phyloP scores from a whole-genome alignment of 2,888 invertebrate genomes.

The Dryobotodes eremita region DNA sequence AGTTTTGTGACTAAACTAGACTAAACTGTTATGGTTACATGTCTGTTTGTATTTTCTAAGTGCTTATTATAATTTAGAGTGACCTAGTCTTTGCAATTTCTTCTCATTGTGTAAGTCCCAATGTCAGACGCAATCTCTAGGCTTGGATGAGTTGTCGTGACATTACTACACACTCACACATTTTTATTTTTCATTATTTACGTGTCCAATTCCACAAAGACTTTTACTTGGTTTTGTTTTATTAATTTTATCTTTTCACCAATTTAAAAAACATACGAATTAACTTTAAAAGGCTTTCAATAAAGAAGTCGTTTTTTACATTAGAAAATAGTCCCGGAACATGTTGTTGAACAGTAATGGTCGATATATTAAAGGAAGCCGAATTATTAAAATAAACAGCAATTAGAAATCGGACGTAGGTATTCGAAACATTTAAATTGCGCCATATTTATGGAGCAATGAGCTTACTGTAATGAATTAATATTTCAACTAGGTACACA shows the following conservation, averaged over 20 bases:
- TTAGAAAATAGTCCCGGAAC: slow-evolving; percentile 1
- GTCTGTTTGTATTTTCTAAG: neutral
- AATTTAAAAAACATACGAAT: neutral
- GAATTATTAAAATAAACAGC: slow-evolving; percentile 6
- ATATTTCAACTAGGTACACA: slow-evolving; percentile 11
- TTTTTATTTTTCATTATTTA: neutral
- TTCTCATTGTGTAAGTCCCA: neutral
- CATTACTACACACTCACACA: neutral
- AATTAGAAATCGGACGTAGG: slow-evolving; percentile 4
- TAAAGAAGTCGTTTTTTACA: neutral
- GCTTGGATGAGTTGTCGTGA: neutral
- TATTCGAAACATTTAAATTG: neutral
- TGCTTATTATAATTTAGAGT: neutral
- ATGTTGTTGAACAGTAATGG: neutral
- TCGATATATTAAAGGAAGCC: neutral
- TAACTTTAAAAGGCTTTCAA: neutral
- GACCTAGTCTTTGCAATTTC: slow-evolving; percentile 9
- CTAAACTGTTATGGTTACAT: neutral
- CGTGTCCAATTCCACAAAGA: neutral
- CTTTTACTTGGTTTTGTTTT: neutral
- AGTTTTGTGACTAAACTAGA: slow-evolving; percentile 22
- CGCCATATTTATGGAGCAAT: slow-evolving; percentile 17
- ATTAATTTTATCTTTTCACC: neutral
- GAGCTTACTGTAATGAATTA: slow-evolving; percentile 16
- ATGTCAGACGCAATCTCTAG: neutral